phyloP scores from a whole-genome alignment of 2,113 vertebrate species.

The Pachypanchax playfairii region DNA sequence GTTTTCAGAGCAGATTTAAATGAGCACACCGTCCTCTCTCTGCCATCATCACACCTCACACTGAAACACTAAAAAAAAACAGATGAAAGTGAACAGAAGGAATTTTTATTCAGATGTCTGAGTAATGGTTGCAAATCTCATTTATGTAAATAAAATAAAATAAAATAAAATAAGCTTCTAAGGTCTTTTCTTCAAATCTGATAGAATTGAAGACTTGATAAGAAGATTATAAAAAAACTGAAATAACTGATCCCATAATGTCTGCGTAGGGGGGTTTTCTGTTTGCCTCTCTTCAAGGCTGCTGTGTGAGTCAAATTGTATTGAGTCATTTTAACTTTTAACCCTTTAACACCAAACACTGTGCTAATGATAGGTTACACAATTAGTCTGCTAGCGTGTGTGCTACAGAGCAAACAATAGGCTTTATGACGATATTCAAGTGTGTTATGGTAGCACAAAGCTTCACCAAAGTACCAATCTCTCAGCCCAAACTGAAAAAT shows the following conservation, averaged over 20 bases:
- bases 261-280: neutral
- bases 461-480: too few relatives aligned
- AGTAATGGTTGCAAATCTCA: conserved; percentile 13
- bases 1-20: conserved; percentile 62
- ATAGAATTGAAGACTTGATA: conserved; percentile 6
- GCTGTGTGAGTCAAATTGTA: neutral
- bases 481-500: too few relatives aligned
- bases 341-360: conserved; percentile 18
- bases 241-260: conserved; percentile 15
- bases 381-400: too few relatives aligned
- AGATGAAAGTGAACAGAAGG: neutral
- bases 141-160: conserved; percentile 10
- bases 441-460: too few relatives aligned
- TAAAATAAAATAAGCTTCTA: conserved; percentile 1
- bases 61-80: conserved; percentile 22
- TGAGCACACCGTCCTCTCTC: conserved; percentile 28
- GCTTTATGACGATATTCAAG: too few relatives aligned
- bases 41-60: conserved; percentile 18
- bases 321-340: conserved; percentile 19
- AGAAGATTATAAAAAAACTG: conserved; percentile 16
- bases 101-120: conserved; percentile 2
- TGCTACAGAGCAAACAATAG: too few relatives aligned
- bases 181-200: conserved; percentile 15
- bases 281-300: neutral
- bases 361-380: too few relatives aligned